Base-by-base conservation (phyloP, 2,888 invertebrate species). In the Julus scandinavius region DNA sequence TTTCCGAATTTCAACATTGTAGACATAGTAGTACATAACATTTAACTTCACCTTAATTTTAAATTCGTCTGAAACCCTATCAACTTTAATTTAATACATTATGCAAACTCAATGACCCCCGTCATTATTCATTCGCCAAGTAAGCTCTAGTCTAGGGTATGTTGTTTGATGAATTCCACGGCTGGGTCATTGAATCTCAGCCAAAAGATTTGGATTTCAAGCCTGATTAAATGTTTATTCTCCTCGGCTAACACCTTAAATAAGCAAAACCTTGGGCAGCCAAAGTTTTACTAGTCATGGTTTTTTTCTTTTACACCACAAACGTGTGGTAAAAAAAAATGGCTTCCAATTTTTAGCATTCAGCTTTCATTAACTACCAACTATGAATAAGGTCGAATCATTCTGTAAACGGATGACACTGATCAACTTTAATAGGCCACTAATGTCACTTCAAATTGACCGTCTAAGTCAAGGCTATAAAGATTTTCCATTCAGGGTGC, bases 341-440 rank as follows among this genome's bases (percentile, higher is more conserved):
- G n/a, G n/a, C n/a, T 38, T 3, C 4, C 9, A 11, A 11, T 7
- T 80, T 38, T 11, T 13, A n/a, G 38, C 29, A 38, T 80, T 80
- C 38, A 63, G 20, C 20, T 38, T 80, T 38, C 80, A 11, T 80
- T 80, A 29, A 80, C 29, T 13, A 38, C 38, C 20, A 80, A 13
- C 80, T 38, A 38, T 80, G 80, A 80, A 80, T 6, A 38, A 29
- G 20, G 80, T 80, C 9, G 29, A 20, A 80, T 13, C 6, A 2
- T 72, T 72, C 29, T 80, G 80, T 11, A 13, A 38, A 20, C 11
- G 80, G 29, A 38, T 80, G 80, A 80, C 80, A 80, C 38, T 38
- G 80, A 80, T 80, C 80, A 80, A 80, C 38, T 80, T 80, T 80
- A 80, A 80, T 80, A 38, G 80, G 80, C 29, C 38, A 13, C 80